Evolutionary conservation across 2,888 invertebrate genomes (phyloP).

Genomic region (Polylopha cassiicola): DNA sequence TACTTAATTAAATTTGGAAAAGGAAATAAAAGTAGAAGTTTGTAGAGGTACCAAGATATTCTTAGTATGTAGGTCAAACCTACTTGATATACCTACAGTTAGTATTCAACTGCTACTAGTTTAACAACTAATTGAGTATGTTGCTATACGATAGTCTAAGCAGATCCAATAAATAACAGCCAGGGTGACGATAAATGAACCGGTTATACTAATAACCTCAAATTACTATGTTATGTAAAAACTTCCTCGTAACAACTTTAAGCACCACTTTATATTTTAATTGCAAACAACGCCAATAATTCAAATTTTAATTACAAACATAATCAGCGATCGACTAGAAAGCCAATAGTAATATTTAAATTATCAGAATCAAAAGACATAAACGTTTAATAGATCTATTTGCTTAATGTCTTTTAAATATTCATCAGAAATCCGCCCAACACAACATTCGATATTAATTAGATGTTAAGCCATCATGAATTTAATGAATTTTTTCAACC

Average conservation of each 20-base stretch:
- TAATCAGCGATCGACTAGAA: slow-evolving; percentile 17
- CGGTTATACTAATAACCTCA: slow-evolving; percentile 14
- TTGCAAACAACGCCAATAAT: slow-evolving; percentile 12
- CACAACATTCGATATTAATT: slow-evolving; percentile 10
- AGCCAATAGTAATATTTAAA: slow-evolving; percentile 17
- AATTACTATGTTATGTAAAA: slow-evolving; percentile 17
- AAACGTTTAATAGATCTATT: no score
- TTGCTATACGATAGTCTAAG: slow-evolving; percentile 6
- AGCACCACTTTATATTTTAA: slow-evolving; percentile 15
- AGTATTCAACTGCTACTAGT: slow-evolving; percentile 7
- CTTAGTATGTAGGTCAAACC: no score
- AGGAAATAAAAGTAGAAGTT: no score
- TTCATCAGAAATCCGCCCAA: slow-evolving; percentile 9
- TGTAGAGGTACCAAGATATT: no score
- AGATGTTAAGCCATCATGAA: slow-evolving; percentile 3
- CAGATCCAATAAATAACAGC: slow-evolving; percentile 8
- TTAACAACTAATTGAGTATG: slow-evolving; percentile 10
- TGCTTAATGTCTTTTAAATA: slow-evolving; percentile 15
- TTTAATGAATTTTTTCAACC: not conserved
- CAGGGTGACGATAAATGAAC: slow-evolving; percentile 7
- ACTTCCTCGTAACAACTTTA: slow-evolving; percentile 11
- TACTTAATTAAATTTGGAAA: no score
- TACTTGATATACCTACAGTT: no score
- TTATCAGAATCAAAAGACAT: slow-evolving; percentile 18
- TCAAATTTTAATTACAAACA: slow-evolving; percentile 16